Conservation (phyloP, 2,113 vertebrate genomes). For the Murina feae region DNA sequence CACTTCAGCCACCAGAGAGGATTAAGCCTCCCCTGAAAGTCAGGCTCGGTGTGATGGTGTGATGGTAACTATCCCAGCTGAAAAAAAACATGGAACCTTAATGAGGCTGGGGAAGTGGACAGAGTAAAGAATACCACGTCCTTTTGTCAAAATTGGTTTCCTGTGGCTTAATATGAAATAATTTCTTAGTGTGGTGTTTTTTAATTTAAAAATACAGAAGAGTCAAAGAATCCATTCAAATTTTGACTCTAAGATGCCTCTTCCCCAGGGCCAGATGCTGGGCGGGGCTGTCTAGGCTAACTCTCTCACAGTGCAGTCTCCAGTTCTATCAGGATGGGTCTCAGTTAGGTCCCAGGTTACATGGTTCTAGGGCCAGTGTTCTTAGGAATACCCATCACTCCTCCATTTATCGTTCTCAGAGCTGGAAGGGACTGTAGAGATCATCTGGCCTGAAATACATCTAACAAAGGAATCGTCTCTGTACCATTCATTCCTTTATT, state of each 20-base stretch:
- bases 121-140: not conserved
- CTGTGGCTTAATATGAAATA: not conserved
- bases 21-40: not conserved
- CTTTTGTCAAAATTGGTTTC: not conserved
- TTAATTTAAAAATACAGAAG: not conserved
- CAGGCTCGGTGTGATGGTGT: not conserved
- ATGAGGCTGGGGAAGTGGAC: not conserved
- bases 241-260: not conserved
- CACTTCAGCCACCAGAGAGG: not conserved
- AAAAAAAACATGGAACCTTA: not conserved
- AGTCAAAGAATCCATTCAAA: not conserved
- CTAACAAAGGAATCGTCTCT: not conserved
- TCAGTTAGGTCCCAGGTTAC: not conserved
- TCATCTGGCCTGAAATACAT: not conserved
- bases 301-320: not conserved
- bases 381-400: not conserved
- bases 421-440: not conserved
- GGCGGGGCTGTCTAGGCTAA: not conserved
- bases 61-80: not conserved
- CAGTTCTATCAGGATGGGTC: not conserved
- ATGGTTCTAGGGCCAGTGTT: not conserved
- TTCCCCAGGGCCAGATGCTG: not conserved
- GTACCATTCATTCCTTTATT: not conserved
- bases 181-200: not conserved
- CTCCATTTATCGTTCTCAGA: not conserved